Conservation (phyloP, 2,797 vertebrate genomes). For the Loriculus beryllinus region DNA sequence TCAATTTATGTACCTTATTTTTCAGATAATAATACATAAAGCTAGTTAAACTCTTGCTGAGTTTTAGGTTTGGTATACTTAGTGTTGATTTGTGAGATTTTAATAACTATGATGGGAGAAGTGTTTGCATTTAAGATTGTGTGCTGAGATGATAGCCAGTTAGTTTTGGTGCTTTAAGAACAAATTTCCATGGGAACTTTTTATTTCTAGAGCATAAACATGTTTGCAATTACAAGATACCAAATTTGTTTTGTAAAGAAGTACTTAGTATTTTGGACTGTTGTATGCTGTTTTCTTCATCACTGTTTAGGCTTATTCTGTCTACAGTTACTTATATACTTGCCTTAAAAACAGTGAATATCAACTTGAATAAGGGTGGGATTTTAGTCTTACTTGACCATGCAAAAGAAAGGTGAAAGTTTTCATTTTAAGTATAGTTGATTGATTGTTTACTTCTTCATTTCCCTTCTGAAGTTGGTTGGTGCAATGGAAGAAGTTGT, state of each 20-base stretch:
- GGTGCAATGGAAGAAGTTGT: conserved; percentile 81
- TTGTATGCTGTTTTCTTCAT: neutral
- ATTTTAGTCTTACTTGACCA: neutral
- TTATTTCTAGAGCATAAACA: neutral
- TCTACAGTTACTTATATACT: neutral
- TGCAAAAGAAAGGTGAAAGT: neutral
- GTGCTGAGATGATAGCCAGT: neutral
- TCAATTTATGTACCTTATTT: neutral
- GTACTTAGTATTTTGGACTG: neutral
- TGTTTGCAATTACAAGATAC: neutral
- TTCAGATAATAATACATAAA: neutral
- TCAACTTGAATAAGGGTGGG: neutral
- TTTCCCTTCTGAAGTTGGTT: conserved; percentile 65
- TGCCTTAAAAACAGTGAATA: neutral
- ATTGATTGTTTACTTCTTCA: neutral
- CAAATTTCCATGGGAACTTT: neutral
- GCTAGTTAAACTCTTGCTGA: neutral
- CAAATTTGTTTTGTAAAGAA: neutral
- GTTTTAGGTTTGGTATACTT: neutral
- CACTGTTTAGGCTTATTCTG: neutral
- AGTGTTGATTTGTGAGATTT: neutral
- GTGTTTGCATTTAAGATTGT: neutral
- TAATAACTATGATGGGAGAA: neutral
- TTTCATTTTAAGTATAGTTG: neutral
- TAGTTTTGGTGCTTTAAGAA: neutral